Evolutionary conservation across 2,113 vertebrate species (phyloP).

Genomic region (Ictidomys tridecemlineatus): DNA sequence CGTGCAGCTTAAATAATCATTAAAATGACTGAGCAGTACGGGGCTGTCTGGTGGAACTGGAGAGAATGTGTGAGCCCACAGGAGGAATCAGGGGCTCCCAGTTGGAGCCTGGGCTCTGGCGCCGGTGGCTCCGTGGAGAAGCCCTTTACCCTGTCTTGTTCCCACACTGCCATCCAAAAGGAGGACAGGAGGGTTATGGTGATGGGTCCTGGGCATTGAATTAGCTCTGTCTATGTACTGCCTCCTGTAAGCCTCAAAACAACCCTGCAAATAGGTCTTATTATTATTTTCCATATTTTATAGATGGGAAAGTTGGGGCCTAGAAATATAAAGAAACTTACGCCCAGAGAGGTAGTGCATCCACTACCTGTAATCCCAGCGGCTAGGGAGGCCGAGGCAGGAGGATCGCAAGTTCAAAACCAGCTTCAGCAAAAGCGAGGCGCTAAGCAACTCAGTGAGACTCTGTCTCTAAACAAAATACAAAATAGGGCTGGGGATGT

Average conservation of each 20-base stretch:
- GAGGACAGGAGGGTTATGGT: not conserved
- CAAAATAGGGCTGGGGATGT: no score
- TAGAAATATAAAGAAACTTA: not conserved
- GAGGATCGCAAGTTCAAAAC: no score
- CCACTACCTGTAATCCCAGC: no score
- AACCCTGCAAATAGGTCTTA: not conserved
- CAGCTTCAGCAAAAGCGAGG: no score
- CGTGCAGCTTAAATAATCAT: not conserved
- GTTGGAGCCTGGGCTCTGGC: not conserved
- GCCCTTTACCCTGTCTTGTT: not conserved
- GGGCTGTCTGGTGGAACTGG: not conserved
- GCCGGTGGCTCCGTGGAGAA: not conserved
- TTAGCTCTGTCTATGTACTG: no score
- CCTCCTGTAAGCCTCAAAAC: not conserved
- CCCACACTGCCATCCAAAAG: not conserved
- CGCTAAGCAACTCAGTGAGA: no score
- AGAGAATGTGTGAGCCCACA: no score
- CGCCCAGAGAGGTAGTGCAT: rapidly evolving
- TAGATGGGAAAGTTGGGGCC: not conserved
- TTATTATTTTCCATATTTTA: not conserved
- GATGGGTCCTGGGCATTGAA: not conserved
- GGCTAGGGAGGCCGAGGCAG: no score
- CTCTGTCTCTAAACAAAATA: no score
- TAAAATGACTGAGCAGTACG: not conserved
- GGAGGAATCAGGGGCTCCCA: not conserved